These are phyloP conservation scores for Bungarus multicinctus DNA, from an alignment of 2,113 vertebrate genomes.

Conservation along the genomic window DNA sequence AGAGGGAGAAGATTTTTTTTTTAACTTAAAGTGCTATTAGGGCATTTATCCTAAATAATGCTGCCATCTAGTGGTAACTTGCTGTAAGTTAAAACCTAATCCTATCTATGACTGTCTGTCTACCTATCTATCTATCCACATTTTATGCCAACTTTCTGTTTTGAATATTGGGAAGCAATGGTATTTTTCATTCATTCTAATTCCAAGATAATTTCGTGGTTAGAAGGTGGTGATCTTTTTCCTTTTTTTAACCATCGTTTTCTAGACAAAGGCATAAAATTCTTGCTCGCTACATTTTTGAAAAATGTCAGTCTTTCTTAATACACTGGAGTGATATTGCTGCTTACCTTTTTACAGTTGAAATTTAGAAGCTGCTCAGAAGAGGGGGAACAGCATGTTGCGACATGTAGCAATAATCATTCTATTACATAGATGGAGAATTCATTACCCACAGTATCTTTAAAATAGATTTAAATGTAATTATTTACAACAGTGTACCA, in stretches of 20 bases:
- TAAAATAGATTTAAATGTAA: slow-evolving; percentile 4
- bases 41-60: slow-evolving; percentile 36
- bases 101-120: not conserved
- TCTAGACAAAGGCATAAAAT: not conserved
- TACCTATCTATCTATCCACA: not conserved
- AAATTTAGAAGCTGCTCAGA: slow-evolving; percentile 38
- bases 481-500: not conserved
- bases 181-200: slow-evolving; percentile 54
- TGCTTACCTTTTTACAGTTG: slow-evolving; percentile 55
- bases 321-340: slow-evolving; percentile 47
- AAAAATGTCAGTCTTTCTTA: slow-evolving; percentile 55
- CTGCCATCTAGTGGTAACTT: slow-evolving; percentile 68
- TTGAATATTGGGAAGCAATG: slow-evolving; percentile 61
- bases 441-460: slow-evolving; percentile 12
- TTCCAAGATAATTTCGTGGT: slow-evolving; percentile 32
- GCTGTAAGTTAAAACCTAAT: not conserved
- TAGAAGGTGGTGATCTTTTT: not conserved
- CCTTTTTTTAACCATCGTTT: not conserved
- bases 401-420: not conserved
- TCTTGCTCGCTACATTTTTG: slow-evolving; percentile 44
- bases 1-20: not conserved
- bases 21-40: accelerated
- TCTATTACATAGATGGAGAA: not conserved
- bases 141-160: slow-evolving; percentile 48
- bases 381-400: not conserved